Evolutionary conservation across 2,797 vertebrate genomes (phyloP).

Genomic region (Alectoris magna): DNA sequence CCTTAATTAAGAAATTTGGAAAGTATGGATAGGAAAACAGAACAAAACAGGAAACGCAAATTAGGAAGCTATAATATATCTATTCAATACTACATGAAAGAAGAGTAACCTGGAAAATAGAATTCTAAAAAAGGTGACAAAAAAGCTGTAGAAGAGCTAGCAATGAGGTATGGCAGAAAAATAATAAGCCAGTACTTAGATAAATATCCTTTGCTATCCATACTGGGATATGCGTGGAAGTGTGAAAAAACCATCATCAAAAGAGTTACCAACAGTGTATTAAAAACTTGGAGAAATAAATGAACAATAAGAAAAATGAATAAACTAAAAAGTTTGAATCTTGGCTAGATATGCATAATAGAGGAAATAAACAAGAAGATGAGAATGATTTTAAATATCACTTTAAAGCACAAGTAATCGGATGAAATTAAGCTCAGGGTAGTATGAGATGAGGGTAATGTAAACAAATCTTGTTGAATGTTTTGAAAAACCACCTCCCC

Average conservation of each 20-base stretch:
- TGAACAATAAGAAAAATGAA: neutral
- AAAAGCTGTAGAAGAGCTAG: neutral
- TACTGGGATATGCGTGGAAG: neutral
- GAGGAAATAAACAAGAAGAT: neutral
- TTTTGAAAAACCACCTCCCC: slow-evolving; percentile 20
- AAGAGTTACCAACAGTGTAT: neutral
- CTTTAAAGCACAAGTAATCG: neutral
- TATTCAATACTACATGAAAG: neutral
- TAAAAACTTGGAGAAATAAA: neutral
- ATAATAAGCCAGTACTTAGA: neutral
- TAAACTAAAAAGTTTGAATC: neutral
- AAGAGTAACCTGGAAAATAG: neutral
- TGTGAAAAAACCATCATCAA: neutral
- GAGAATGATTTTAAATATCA: neutral
- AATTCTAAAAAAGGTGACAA: neutral
- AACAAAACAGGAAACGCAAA: neutral
- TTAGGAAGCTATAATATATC: neutral
- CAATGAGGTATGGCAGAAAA: neutral
- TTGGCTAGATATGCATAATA: neutral
- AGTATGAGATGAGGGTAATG: slow-evolving; percentile 24
- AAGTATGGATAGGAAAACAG: neutral
- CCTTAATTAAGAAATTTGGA: neutral
- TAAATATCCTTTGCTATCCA: neutral
- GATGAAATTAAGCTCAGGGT: slow-evolving; percentile 17
- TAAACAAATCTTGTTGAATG: slow-evolving; percentile 17